Conservation (phyloP, 2,113 vertebrate species). For the Hypomesus transpacificus region DNA sequence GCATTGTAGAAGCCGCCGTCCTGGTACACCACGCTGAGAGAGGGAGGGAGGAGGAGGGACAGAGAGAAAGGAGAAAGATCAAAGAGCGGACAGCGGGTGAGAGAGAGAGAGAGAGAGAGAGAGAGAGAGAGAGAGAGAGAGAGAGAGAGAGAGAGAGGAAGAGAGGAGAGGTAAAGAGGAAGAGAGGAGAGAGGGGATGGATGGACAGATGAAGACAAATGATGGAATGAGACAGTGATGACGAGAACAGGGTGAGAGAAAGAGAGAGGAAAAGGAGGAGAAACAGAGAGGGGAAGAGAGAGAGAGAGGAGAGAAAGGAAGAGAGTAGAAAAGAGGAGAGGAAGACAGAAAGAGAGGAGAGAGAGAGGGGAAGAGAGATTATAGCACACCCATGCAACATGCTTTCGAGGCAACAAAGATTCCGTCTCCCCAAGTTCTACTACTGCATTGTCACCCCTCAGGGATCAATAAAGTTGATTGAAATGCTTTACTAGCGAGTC, state of each 20-base stretch:
- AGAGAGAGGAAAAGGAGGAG: constrained; percentile 4
- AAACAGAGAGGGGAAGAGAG: constrained; percentile 1
- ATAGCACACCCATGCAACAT: constrained; percentile 75
- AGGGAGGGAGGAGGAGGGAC: constrained; percentile 9
- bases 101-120: background rate
- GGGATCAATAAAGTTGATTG: constrained; percentile 25
- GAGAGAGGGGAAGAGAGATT: constrained; percentile 44
- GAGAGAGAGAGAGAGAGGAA: background rate
- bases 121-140: constrained; percentile 6
- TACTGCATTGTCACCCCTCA: constrained; percentile 4
- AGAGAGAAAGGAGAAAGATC: background rate
- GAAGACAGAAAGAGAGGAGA: constrained; percentile 25
- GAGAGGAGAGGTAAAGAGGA: constrained; percentile 13
- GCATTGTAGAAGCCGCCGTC: constrained; percentile 78
- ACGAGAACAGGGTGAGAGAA: constrained; percentile 42
- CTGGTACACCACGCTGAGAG: constrained; percentile 77
- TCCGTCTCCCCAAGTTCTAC: constrained; percentile 52
- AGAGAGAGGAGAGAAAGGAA: background rate
- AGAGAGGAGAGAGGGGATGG: constrained; percentile 22
- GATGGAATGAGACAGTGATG: too few relatives aligned
- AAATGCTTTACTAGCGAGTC: background rate
- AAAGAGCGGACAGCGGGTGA: constrained; percentile 35
- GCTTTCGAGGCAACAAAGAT: constrained; percentile 60
- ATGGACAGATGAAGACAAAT: constrained; percentile 24
- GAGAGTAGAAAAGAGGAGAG: constrained; percentile 11